Percentiles rank a stretch among this genome's conserved stretches.
Evolutionary conservation across 2,113 vertebrate genomes (phyloP).

Genomic region (Nipponia nippon): DNA sequence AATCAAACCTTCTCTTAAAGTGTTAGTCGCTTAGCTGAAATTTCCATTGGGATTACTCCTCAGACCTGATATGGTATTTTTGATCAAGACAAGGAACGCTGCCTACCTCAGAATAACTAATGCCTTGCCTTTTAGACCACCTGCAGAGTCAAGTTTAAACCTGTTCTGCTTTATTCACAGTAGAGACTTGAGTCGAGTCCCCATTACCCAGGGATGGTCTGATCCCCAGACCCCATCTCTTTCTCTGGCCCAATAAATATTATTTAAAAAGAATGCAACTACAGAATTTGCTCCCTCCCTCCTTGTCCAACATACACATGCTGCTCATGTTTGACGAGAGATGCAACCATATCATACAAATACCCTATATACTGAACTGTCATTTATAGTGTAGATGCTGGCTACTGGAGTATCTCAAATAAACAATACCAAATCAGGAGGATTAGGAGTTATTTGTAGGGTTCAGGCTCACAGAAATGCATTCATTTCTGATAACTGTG

Average conservation of each 20-base stretch:
- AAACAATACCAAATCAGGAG: not conserved
- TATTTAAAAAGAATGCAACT: not conserved
- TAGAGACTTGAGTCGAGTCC: not conserved
- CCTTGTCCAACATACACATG: not conserved
- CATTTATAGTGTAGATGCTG: not conserved
- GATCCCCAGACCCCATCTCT: not conserved
- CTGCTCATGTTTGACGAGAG: not conserved
- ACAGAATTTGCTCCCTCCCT: not conserved
- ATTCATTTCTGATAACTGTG: not conserved
- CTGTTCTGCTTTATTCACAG: not conserved
- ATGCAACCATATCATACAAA: not conserved
- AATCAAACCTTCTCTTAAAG: not conserved
- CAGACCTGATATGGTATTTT: not conserved
- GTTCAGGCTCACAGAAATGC: not conserved
- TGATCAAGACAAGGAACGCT: not conserved
- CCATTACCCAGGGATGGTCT: not conserved
- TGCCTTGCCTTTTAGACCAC: not conserved
- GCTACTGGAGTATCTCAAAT: not conserved
- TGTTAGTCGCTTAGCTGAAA: not conserved
- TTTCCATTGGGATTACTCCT: not conserved
- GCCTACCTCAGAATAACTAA: not conserved
- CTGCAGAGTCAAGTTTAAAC: not conserved
- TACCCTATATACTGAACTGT: not conserved
- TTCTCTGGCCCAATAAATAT: not conserved
- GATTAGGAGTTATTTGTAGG: not conserved